Evolutionary conservation across 2,888 invertebrate species (phyloP).

Genomic region (Tiliacea citrago): DNA sequence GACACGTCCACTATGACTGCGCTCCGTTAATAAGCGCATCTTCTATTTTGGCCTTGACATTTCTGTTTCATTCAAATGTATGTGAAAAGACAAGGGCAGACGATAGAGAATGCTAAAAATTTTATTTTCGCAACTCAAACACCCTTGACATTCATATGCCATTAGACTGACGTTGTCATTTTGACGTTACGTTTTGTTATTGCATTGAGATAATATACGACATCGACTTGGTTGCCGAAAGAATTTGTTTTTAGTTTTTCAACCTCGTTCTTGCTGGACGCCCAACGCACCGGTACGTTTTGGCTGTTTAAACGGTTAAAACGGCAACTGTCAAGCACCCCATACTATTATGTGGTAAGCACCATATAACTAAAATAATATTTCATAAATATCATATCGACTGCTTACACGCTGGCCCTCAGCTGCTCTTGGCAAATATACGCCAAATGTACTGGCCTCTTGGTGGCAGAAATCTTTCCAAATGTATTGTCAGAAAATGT

Average conservation of each 20-base stretch:
- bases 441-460: too few relatives aligned
- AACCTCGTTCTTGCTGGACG: background rate
- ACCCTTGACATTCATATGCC: constrained; percentile 43
- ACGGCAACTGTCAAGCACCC: too few relatives aligned
- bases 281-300: too few relatives aligned
- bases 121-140: constrained; percentile 19
- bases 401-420: too few relatives aligned
- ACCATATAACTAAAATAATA: too few relatives aligned
- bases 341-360: too few relatives aligned
- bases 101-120: constrained; percentile 51
- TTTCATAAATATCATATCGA: too few relatives aligned
- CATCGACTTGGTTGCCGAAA: background rate
- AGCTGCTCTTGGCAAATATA: too few relatives aligned
- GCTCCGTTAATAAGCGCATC: constrained; percentile 50
- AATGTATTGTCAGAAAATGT: too few relatives aligned
- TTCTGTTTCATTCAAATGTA: constrained; percentile 36
- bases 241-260: background rate
- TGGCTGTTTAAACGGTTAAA: too few relatives aligned
- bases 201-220: background rate
- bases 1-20: constrained; percentile 59
- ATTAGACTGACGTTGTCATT: constrained; percentile 34
- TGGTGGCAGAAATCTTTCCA: too few relatives aligned
- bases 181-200: constrained; percentile 55
- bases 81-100: constrained; percentile 45
- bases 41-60: constrained; percentile 53